Base-by-base conservation (phyloP, 2,888 invertebrate species). In the Scaeva pyrastri region DNA sequence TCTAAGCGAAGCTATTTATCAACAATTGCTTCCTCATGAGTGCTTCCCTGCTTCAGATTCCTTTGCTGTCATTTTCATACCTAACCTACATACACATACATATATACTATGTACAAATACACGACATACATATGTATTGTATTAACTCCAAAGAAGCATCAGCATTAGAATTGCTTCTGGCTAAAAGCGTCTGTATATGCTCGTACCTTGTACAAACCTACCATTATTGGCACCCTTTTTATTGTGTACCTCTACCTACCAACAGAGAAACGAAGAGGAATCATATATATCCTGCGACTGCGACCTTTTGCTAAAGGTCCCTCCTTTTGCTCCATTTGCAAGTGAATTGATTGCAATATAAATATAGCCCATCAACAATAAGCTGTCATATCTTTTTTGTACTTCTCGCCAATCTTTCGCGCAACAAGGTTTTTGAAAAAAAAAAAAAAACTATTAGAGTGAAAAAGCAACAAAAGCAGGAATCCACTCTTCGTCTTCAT, bases 261-360 rank as follows among this genome's bases (percentile, higher is more conserved):
- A n/a, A 19, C 19, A 19, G 21, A 1, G 4, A 19, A 10, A n/a
- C n/a, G n/a, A n/a, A n/a, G n/a, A 58, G 1, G 36, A 50, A 36
- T 68, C 39, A 39, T 39, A 48, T 48, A 68, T 66, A 2, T n/a
- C n/a, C n/a, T n/a, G n/a, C n/a, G n/a, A n/a, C 50, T 19, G 14
- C 36, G 66, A 68, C 36, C 66, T 68, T 68, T 62, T 14, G 19
- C n/a, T 10, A 36, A n/a, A 45, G 7, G 10, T 26, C 14, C 21
- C 21, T 50, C 39, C 62, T 23, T n/a, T 31, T 14, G 12, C 39
- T 31, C 45, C 31, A 8, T 39, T 52, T 31, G 16, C 10, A 58
- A 50, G 50, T 36, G 39, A 74, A 74, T 73, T 58, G 48, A 73
- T 66, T 52, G 50, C 77, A 70, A 77, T 77, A 55, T 71, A 68